Base-by-base conservation (phyloP, 2,113 vertebrate genomes). In the Sialia sialis region DNA sequence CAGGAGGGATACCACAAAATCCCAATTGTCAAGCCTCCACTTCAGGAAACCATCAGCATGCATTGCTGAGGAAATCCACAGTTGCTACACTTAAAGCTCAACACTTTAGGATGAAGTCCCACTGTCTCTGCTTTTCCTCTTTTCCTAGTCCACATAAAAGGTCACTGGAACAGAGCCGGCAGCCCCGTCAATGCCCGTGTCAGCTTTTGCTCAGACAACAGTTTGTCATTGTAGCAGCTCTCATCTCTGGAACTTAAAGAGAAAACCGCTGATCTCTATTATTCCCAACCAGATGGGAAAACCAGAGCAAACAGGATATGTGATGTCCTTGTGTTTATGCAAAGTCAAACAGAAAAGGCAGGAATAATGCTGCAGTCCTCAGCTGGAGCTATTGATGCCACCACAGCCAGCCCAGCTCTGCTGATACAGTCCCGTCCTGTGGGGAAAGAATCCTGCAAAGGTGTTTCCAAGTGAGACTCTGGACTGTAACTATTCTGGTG, bases 261-360 rank as follows among this genome's bases (percentile, higher is more conserved):
- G 92, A 95, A 96, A 95, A 96, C 30, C 46, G 43, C 90, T 96
- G 94, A 95, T 94, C 90, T 80, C 93, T 85, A 77, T 87, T 90
- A 95, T 94, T 97, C 91, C 79, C 78, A 87, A 95, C 95, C 89
- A 94, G 95, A 92, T 93, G 94, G 81, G 89, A 92, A 94, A 97
- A 92, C 72, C 66, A 72, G 93, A 91, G 94, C 91, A 91, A 92
- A 95, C 87, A 95, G 95, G 94, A 85, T 93, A 87, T 26, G 66
- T 4, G 6, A 79, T 54, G 87, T 85, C 81, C 89, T 91, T 87
- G 87, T 94, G 93, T 85, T 95, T 93, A 95, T 32, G 73, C 82
- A 91, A 94, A 90, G 79, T 94, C 90, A 91, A 95, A 96, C 60
- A 93, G 87, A 94, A 94, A 84, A 81, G 74, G 77, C 92, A 95